Base-by-base conservation (phyloP, 1,140 invertebrate genomes). In the Luehdorfia chinensis region DNA sequence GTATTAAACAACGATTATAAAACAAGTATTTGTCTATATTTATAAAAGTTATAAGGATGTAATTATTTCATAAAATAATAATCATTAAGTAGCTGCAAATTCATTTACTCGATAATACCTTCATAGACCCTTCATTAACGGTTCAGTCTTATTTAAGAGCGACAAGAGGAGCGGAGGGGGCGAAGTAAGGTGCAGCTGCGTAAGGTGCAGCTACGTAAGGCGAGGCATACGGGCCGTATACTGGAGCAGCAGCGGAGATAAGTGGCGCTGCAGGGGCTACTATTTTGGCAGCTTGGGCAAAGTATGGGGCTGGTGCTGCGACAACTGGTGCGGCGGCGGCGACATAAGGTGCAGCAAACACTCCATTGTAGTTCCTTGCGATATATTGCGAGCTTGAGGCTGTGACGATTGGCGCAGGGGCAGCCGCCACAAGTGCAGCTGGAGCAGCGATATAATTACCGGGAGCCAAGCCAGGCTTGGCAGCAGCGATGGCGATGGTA, bases 381-480 rank as follows among this genome's bases (percentile, higher is more conserved):
- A 91, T 62, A 16, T 90, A 89, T 70, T 92, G 90, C 6, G 90
- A 91, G 63, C 91, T 92, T 47, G 87, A 87, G 2, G 90, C 90
- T 0, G 90, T 90, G 1, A 91, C 89, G 23, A 91, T 80, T 0
- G 90, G 89, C 0, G 89, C 89, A 14, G 88, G 88, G 0, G 87
- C 74, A 0, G 71, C 75, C 0, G 71, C 73, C 1, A 75, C 60
- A 0, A 76, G 33, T 2, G 75, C 63, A 11, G 72, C 77, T 7
- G 78, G 66, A 3, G 80, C 77, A n/a, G 76, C 79, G 5, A 78
- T 76, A 15, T 74, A 21, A 4, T 77, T 69, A 1, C 75, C 81
- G 13, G 83, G 72, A 3, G 58, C 70, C 2, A 73, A 21, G 33
- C 81, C 74, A 2, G 81, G 79, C 50, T 87, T 74, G 37, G 84